A percentile compares a stretch with the other conserved stretches of the same genome.
Evolutionary conservation across 92 coral and sea anemone species (phyloP).

Genomic region (Bergia sp.): DNA sequence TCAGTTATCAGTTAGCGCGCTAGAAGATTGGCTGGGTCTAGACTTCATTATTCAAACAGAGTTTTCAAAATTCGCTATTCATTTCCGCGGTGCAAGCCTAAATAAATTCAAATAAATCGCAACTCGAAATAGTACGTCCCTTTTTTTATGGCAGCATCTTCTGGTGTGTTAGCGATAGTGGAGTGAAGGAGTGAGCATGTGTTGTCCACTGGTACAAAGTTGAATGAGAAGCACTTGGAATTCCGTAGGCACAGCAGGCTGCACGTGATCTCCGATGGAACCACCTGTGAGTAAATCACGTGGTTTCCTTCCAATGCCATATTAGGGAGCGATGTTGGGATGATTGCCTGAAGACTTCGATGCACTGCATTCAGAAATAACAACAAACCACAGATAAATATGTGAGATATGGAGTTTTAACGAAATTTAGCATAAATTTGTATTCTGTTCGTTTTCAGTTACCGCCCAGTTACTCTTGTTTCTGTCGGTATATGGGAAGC

Average conservation of each 20-base stretch:
- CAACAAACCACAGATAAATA: neutral
- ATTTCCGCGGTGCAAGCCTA: neutral
- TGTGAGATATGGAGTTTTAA: no score
- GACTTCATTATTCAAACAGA: no score
- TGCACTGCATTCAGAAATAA: neutral
- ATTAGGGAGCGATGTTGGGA: constrained; percentile 36
- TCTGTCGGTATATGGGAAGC: no score
- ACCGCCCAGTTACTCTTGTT: no score
- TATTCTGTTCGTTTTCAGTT: no score
- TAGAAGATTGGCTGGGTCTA: no score
- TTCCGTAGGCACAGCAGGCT: constrained; percentile 18
- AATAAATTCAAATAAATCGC: constrained; percentile 1
- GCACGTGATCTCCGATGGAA: constrained; percentile 37
- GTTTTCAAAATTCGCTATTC: no score
- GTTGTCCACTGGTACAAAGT: constrained; percentile 12
- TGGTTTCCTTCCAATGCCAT: constrained; percentile 30
- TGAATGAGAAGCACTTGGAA: constrained; percentile 35
- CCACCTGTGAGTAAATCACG: constrained; percentile 6
- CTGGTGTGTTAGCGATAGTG: constrained; percentile 7
- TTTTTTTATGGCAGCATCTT: neutral
- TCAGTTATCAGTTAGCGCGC: no score
- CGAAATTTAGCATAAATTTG: no score
- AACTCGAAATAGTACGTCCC: constrained; percentile 23
- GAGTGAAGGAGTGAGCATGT: constrained; percentile 18
- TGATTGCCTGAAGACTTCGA: constrained; percentile 21